Percentiles rank a stretch among this genome's conserved stretches.
phyloP scores from a whole-genome alignment of 37 sponge, comb jelly and placozoan genomes.

The Theonella swinhoei region DNA sequence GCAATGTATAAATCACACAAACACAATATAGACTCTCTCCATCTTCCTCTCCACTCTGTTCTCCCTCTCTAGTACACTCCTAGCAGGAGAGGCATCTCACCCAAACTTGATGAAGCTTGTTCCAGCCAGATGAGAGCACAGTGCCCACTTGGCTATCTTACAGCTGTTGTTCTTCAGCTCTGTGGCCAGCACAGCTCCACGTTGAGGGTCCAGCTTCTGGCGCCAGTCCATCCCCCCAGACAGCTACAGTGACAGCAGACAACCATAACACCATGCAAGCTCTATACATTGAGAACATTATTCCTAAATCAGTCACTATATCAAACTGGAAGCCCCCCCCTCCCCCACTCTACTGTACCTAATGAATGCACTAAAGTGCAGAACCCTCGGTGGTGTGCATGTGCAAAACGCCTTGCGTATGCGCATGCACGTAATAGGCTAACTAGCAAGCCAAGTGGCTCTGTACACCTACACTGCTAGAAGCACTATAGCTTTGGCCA shows the following conservation, averaged over 20 bases:
- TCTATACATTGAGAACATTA: background rate
- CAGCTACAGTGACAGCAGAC: conserved; percentile 14
- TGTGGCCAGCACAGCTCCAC: conserved; percentile 96
- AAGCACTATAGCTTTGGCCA: too few relatives aligned
- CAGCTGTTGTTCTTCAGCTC: conserved; percentile 98
- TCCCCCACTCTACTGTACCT: too few relatives aligned
- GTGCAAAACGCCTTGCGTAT: too few relatives aligned
- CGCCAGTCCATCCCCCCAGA: conserved; percentile 90
- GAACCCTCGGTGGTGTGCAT: too few relatives aligned
- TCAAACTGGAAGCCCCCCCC: background rate
- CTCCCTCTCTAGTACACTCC: too few relatives aligned
- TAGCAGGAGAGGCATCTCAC: conserved; percentile 26
- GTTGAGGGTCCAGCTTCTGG: conserved; percentile 92
- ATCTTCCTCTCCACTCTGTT: too few relatives aligned
- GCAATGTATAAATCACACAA: background rate
- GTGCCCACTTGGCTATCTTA: conserved; percentile 97
- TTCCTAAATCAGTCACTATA: background rate
- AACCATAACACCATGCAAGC: background rate
- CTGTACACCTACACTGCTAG: too few relatives aligned
- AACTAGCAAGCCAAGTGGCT: too few relatives aligned
- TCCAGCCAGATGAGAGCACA: conserved; percentile 86
- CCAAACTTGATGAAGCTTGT: conserved; percentile 96
- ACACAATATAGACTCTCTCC: background rate
- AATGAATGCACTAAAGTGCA: too few relatives aligned
- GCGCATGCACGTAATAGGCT: too few relatives aligned